Evolutionary conservation across 2,113 vertebrate genomes (phyloP), one percentile per base, ranked within the genome.

Genomic region (Aplodontia rufa): DNA sequence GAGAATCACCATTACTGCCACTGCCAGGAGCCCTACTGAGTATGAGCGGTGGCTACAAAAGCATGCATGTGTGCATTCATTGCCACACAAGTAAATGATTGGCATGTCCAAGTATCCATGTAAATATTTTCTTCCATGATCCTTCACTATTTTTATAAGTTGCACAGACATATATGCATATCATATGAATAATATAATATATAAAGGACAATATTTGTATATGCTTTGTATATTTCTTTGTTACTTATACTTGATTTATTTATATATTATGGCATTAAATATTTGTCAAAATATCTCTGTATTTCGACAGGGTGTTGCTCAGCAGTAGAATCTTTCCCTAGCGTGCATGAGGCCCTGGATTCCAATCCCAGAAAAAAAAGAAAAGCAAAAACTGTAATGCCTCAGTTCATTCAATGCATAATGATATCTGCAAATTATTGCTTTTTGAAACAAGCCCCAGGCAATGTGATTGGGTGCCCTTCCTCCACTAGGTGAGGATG

Each of bases 71-170:
- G 3, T 8, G 28, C 69, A 1, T 66, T 0, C 26, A 32, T 79
- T 19, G 35, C 17, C 64, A 5, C 26, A 45, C 26, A 71, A 62
- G 14, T 62, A 64, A 74, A 58, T 75, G 26, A 19, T 19, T 85
- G 8, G 9, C 45, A 14, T 62, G 87, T 17, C 20, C 24, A 22
- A 69, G 47, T 69, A 19, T 12, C 28, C 37, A 80, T 42, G 30
- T 35, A 93, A 71, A 45, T 87, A 32, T 84, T 75, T 91, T 92
- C 53, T 71, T n/a, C 26, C 45, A 13, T 53, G 47, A 80, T 1
- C 10, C 58, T 13, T 35, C 26, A 51, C 42, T 37, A 12, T 32
- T 84, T 84, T 81, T 92, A 79, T 75, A 11, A 91, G n/a, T 80
- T n/a, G 37, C 64, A 14, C 28, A 17, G 20, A 53, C 30, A 55